Evolutionary conservation across 1,140 invertebrate genomes (phyloP), one percentile per base, ranked within the genome.

Genomic region (Aphaenogaster ashmeadi): DNA sequence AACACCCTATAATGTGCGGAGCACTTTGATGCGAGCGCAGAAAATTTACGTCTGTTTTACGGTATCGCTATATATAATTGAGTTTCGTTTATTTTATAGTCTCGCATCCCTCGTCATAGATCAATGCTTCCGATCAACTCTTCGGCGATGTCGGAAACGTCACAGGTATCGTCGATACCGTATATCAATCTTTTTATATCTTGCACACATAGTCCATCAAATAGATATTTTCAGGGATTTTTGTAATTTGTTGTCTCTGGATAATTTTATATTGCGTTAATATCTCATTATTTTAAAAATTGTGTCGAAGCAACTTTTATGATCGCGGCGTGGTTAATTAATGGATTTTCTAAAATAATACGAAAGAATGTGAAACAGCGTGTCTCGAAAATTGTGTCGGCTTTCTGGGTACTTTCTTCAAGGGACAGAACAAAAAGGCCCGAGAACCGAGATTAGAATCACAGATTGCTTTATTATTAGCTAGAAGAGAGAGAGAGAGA

Each of bases 21-120:
- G 27, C 18, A 64, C 27, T 44, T 75, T 44, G 38, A 60, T 81
- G 88, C 62, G 18, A 85, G 64, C 66, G 50, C 47, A 27, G 21
- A 18, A 89, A 74, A 88, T 90, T 91, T 90, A 90, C 66, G 60
- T 66, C 33, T 56, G 66, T 91, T 91, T 90, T 89, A 87, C 81
- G 62, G 44, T 88, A 67, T 52, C 71, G 38, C 11, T 78, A 15
- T 79, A 87, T 87, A 58, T 86, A 87, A 91, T 79, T 86, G 81
- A 87, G 66, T 88, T 90, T 83, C 44, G 71, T 62, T 87, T 84
- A 88, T 78, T 90, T 91, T 90, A 89, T 58, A 52, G 58, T 87
- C 69, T 71, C 71, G 52, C 75, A 80, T 69, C 27, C 56, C 47
- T 27, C 47, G 58, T 64, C 54, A 7, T 36, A 0, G 6, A 66